phyloP scores from a whole-genome alignment of 1,140 invertebrate genomes.

The Eufriesea mexicana region DNA sequence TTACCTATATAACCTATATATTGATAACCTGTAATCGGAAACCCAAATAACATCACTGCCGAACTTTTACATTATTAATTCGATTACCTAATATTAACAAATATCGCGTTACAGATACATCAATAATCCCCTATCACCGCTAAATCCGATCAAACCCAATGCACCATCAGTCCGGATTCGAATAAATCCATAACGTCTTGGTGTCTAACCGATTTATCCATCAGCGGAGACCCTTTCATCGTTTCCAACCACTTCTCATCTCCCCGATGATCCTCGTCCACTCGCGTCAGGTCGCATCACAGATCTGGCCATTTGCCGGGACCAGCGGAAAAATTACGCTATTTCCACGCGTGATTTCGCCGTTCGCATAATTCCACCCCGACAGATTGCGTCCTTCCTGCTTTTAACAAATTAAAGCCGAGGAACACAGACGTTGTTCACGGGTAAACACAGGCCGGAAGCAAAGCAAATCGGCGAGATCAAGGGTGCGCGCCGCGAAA shows the following conservation, averaged over 20 bases:
- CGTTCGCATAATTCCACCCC: background rate
- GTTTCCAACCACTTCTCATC: background rate
- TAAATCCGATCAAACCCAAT: too few relatives aligned
- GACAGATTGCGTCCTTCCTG: conserved; percentile 56
- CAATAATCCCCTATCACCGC: too few relatives aligned
- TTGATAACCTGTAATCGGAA: too few relatives aligned
- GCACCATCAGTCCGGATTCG: background rate
- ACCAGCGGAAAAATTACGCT: background rate
- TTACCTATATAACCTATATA: too few relatives aligned
- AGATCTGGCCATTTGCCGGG: background rate
- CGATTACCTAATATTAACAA: too few relatives aligned
- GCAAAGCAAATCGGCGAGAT: conserved; percentile 36
- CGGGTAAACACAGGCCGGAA: conserved; percentile 40
- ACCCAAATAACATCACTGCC: too few relatives aligned
- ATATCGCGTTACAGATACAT: too few relatives aligned
- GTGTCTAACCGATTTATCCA: background rate
- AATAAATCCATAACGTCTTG: background rate
- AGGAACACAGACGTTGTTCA: conserved; percentile 58
- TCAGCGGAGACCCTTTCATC: background rate
- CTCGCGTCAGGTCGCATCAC: background rate
- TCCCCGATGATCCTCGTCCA: background rate
- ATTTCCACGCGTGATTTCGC: conserved; percentile 1
- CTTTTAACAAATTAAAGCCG: conserved; percentile 79
- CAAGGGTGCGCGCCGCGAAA: background rate
- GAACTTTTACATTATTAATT: too few relatives aligned